These are phyloP conservation scores for Chloroclysta siterata DNA, from an alignment of 2,888 invertebrate species.

Conservation along the genomic window DNA sequence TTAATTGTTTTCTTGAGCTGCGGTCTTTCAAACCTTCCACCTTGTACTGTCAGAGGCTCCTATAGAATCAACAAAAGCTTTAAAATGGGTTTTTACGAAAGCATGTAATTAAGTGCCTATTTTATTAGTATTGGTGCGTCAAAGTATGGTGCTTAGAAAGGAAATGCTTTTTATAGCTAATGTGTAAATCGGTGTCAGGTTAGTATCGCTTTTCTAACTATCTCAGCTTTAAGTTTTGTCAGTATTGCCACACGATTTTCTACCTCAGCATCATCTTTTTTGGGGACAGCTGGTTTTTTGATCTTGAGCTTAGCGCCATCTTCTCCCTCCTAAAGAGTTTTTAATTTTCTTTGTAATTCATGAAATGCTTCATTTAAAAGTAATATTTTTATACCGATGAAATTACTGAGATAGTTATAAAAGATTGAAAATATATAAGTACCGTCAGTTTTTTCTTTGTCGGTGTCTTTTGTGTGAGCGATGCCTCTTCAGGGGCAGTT, in stretches of 20 bases:
- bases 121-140: conserved; percentile 59
- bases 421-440: conserved; percentile 50
- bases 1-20: conserved; percentile 78
- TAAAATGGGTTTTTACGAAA: conserved; percentile 56
- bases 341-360: neutral
- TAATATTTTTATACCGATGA: neutral
- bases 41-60: conserved; percentile 76
- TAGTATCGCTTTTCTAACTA: conserved; percentile 62
- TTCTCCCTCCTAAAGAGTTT: conserved; percentile 66
- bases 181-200: conserved; percentile 43
- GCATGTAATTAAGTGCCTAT: conserved; percentile 58
- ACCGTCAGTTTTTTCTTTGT: conserved; percentile 81
- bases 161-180: conserved; percentile 51
- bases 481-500: conserved; percentile 79
- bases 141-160: conserved; percentile 40
- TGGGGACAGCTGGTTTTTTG: conserved; percentile 78
- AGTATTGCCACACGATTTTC: conserved; percentile 39
- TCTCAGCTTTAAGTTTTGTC: conserved; percentile 59
- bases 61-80: conserved; percentile 71
- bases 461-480: conserved; percentile 81
- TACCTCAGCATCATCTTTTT: conserved; percentile 78
- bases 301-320: conserved; percentile 79
- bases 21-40: conserved; percentile 79
- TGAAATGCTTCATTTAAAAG: conserved; percentile 41
- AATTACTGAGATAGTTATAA: conserved; percentile 70